phyloP scores from a whole-genome alignment of 1,140 invertebrate species.

The Drosophila parabipectinata region DNA sequence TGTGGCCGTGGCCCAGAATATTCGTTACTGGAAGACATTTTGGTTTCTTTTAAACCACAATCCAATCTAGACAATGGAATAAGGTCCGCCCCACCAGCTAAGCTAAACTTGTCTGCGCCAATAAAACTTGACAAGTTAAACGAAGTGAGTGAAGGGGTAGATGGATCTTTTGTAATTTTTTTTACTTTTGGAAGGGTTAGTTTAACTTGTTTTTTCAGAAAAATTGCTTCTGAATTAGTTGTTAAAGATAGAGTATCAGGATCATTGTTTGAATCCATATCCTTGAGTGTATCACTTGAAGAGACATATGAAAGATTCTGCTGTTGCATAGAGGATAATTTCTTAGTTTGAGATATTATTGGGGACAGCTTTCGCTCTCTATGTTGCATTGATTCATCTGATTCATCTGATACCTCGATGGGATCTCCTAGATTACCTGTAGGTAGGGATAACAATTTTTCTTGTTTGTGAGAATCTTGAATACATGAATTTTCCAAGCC shows the following conservation, averaged over 20 bases:
- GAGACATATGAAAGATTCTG: conserved; percentile 5
- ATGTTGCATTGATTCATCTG: conserved; percentile 31
- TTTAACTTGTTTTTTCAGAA: conserved; percentile 31
- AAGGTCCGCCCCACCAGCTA: conserved; percentile 76
- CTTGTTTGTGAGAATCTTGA: conserved; percentile 6
- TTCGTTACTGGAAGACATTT: conserved; percentile 50
- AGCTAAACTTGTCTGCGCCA: conserved; percentile 66
- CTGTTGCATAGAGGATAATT: conserved; percentile 26
- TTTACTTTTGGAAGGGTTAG: conserved; percentile 6
- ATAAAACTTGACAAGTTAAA: conserved; percentile 58
- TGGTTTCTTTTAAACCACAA: conserved; percentile 54
- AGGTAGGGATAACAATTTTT: conserved; percentile 11
- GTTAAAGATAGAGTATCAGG: background rate
- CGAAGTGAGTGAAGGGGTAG: conserved; percentile 10
- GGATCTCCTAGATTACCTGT: conserved; percentile 68
- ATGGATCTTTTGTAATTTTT: background rate
- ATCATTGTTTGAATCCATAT: conserved; percentile 7
- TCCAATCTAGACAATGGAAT: conserved; percentile 65
- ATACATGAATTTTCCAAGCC: conserved; percentile 3
- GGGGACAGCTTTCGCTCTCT: conserved; percentile 1
- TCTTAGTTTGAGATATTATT: conserved; percentile 7
- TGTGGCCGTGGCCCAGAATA: background rate
- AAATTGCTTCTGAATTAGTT: conserved; percentile 3
- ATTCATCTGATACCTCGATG: conserved; percentile 79
- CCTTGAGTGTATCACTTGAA: background rate